Evolutionary conservation across 2,888 invertebrate genomes (phyloP).

Genomic region (Timema cristinae): DNA sequence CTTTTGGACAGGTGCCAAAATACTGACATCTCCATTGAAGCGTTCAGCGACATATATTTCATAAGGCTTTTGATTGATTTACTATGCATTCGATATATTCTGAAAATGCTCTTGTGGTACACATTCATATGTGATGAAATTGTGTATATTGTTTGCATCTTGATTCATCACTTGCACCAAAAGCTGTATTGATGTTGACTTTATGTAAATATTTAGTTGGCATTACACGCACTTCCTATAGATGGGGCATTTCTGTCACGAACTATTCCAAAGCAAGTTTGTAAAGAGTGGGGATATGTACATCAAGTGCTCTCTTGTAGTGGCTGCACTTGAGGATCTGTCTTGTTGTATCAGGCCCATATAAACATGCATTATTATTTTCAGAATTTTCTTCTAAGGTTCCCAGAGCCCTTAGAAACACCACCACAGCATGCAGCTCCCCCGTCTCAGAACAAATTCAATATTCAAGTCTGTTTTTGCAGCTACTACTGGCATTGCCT

Average conservation of each 20-base stretch:
- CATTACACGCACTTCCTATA: slow-evolving; percentile 21
- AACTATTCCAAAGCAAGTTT: slow-evolving; percentile 27
- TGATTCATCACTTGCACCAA: not conserved
- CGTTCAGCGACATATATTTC: not conserved
- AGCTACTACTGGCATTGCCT: not conserved
- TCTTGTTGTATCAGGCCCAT: slow-evolving; percentile 27
- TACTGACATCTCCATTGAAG: not conserved
- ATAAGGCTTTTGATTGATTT: not conserved
- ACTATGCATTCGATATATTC: not conserved
- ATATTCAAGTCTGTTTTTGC: not conserved
- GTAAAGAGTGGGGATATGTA: slow-evolving; percentile 26
- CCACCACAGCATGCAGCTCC: slow-evolving; percentile 2
- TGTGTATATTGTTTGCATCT: slow-evolving; percentile 8
- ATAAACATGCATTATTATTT: slow-evolving; percentile 26
- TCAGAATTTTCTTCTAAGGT: slow-evolving; percentile 26
- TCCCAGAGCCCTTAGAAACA: not conserved
- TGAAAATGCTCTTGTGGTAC: slow-evolving; percentile 4
- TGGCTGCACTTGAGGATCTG: slow-evolving; percentile 25
- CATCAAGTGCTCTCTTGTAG: slow-evolving; percentile 19
- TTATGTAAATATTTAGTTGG: not conserved
- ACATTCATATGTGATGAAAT: not conserved
- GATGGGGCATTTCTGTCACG: slow-evolving; percentile 26
- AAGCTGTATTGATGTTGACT: not conserved
- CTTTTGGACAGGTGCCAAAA: not conserved
- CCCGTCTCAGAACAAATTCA: not conserved